Conservation (phyloP, 2,888 invertebrate species). For the Patella pellucida region DNA sequence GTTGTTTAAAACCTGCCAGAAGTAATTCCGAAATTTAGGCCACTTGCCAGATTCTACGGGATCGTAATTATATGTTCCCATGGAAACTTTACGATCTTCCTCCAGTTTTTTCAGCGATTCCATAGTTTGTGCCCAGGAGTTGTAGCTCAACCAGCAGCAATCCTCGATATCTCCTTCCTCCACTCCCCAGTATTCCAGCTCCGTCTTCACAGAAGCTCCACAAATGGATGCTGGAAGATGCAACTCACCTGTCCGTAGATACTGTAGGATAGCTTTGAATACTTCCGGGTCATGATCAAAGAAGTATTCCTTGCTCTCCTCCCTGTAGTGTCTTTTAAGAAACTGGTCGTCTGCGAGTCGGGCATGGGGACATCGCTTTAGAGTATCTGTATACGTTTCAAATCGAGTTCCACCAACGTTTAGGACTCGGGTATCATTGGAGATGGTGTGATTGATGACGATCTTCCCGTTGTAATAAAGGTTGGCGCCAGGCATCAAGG, state of each 20-base stretch:
- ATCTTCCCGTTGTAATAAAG: not conserved
- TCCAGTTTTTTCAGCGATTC: slow-evolving; percentile 32
- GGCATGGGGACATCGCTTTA: slow-evolving; percentile 29
- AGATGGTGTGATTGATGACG: not conserved
- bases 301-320: slow-evolving; percentile 44
- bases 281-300: slow-evolving; percentile 56
- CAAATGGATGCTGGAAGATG: slow-evolving; percentile 38
- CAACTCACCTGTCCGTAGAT: slow-evolving; percentile 49
- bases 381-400: slow-evolving; percentile 23
- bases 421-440: slow-evolving; percentile 15
- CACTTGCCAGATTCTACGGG: not conserved
- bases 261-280: slow-evolving; percentile 52
- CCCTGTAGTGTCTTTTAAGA: slow-evolving; percentile 31
- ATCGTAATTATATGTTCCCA: not conserved
- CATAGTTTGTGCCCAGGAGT: slow-evolving; percentile 29
- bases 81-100: slow-evolving; percentile 25
- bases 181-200: slow-evolving; percentile 56
- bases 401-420: slow-evolving; percentile 32
- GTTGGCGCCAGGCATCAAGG: not conserved
- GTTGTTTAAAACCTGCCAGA: slow-evolving; percentile 50
- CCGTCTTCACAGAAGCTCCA: slow-evolving; percentile 37
- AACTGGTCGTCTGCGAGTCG: slow-evolving; percentile 32
- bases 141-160: slow-evolving; percentile 52
- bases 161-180: slow-evolving; percentile 43
- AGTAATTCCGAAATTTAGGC: not conserved